Conservation (phyloP, 2,888 invertebrate genomes). For the Rotaria magnacalcarata region DNA sequence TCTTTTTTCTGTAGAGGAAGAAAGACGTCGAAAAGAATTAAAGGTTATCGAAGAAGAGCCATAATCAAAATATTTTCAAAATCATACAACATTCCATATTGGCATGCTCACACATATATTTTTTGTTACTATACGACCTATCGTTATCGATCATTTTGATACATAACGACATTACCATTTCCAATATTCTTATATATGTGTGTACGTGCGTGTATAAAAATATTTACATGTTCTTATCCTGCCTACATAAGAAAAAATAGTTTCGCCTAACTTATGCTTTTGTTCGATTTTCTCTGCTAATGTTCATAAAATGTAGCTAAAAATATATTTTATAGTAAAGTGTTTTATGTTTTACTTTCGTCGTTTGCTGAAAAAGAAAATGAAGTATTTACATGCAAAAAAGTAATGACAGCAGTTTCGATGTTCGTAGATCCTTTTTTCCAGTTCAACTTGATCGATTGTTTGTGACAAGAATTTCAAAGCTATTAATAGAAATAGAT, state of each 20-base stretch:
- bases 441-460: too few relatives aligned
- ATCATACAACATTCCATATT: background rate
- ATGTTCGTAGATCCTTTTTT: too few relatives aligned
- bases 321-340: background rate
- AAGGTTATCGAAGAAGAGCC: background rate
- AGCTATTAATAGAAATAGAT: too few relatives aligned
- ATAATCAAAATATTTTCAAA: background rate
- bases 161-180: background rate
- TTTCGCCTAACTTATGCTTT: background rate
- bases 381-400: too few relatives aligned
- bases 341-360: background rate
- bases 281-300: background rate
- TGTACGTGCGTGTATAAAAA: background rate
- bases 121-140: background rate
- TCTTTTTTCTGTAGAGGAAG: background rate
- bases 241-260: background rate
- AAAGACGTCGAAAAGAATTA: constrained; percentile 15
- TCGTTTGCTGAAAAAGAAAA: background rate
- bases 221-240: background rate
- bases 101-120: background rate
- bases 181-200: background rate
- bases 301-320: background rate
- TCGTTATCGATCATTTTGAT: background rate
- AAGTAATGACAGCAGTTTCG: too few relatives aligned
- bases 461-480: too few relatives aligned